Base-by-base conservation (phyloP, 2,888 invertebrate genomes). In the Fragum whitleyi region DNA sequence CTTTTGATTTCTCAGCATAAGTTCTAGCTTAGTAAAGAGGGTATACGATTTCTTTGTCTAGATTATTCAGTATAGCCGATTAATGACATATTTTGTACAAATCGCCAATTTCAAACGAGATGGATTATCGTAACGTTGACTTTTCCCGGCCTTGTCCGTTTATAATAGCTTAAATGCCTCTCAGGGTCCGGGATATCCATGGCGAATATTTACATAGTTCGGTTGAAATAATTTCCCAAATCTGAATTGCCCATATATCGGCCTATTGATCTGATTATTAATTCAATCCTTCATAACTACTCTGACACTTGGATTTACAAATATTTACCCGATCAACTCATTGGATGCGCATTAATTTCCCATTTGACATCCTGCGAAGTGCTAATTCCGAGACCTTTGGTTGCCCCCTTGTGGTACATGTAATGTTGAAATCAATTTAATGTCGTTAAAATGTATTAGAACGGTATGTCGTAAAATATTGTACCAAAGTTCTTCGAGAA, bases 231-330 rank as follows among this genome's bases (percentile, higher is more conserved):
- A 75, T 79, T 73, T 53, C 39, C 26, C 23, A 61, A 74, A 81
- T 81, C 81, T 77, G 28, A 16, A 42, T 70, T 70, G 74, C 62
- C 69, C 81, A 55, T 55, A 81, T 77, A 79, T 79, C 77, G 74
- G 73, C 79, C 83, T 73, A 83, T 83, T 79, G 79, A 77, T 77
- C 74, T 65, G 62, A 59, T 79, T 83, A 83, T 79, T 83, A 79
- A 67, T 67, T 28, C 61, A 70, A 79, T 83, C 79, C 70, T 57
- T 77, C 71, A 62, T 79, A 83, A 80, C 62, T 65, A 65, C 26
- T 47, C 62, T 83, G 83, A 87, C 87, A 86, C 87, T 80, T 62
- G 32, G 73, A 71, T 68, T 82, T 77, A 76, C 79, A 79, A 86
- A 82, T 85, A 81, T 85, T 77, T 80, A 74, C 79, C 75, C 65